Base-by-base conservation (phyloP, 2,888 invertebrate species). In the Andrena flavipes region DNA sequence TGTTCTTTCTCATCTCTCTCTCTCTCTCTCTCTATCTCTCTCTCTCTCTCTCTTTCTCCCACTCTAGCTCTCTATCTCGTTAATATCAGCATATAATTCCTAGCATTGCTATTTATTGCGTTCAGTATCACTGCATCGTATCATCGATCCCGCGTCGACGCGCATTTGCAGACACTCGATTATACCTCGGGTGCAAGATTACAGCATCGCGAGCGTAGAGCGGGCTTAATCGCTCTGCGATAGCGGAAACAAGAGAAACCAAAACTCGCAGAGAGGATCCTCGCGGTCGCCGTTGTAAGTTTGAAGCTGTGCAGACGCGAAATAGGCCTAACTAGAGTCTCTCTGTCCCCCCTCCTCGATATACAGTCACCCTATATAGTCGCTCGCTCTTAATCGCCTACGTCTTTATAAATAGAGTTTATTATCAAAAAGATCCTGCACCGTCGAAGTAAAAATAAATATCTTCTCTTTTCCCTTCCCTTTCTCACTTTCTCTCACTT, bases 61-160 rank as follows among this genome's bases (percentile, higher is more conserved):
- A 26, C 23, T 26, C 23, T 56, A 23, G 8, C 59, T 64, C 10
- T 51, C 10, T 59, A 20, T 76, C 30, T 68, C 62, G 29, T 65
- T 65, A 71, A 60, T 75, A 73, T 56, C 75, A 72, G 80, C 79
- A 60, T 85, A 80, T 82, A 87, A 84, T 49, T 78, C 81, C 78
- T 89, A 82, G 63, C 74, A 79, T 84, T 74, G 79, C 87, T 84
- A 90, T 70, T 89, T 89, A 89, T 89, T 89, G 89, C 89, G 82
- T 88, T 89, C 80, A 84, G 79, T 89, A 89, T 89, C 89, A 89
- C 89, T 89, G 89, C 78, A 72, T 74, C 67, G 33, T 77, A 74
- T 54, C 65, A 65, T 69, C 79, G 76, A 76, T 30, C 64, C 42
- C 64, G 48, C 51, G 42, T 65, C 63, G 29, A 69, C 69, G 42